phyloP scores from a whole-genome alignment of 1,140 invertebrate species.

The Microplitis mediator region DNA sequence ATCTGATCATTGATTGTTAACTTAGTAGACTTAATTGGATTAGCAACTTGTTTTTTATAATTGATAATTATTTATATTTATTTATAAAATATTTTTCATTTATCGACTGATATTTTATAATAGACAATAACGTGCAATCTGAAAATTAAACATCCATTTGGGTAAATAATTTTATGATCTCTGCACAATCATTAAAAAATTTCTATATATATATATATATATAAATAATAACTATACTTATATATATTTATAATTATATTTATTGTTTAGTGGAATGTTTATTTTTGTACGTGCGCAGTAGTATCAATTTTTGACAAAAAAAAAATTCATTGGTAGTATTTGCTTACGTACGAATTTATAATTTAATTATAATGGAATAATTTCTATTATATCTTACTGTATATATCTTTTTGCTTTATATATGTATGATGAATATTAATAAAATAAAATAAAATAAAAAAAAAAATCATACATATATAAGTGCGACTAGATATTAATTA shows the following conservation, averaged over 20 bases:
- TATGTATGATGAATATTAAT: slow-evolving; percentile 6
- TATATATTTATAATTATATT: slow-evolving; percentile 9
- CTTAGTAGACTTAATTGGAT: too few species aligned
- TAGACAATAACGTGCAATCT: slow-evolving; percentile 12
- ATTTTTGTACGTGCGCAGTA: slow-evolving; percentile 33
- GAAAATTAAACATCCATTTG: slow-evolving; percentile 12
- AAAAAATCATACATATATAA: not conserved
- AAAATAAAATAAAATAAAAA: slow-evolving; percentile 4
- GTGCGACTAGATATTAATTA: not conserved
- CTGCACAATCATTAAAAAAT: slow-evolving; percentile 4
- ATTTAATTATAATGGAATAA: not conserved
- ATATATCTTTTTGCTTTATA: slow-evolving; percentile 20
- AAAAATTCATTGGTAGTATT: slow-evolving; percentile 21
- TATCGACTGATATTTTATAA: slow-evolving; percentile 2
- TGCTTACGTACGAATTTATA: slow-evolving; percentile 32
- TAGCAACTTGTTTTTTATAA: not conserved
- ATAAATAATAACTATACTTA: slow-evolving; percentile 13
- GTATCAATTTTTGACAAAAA: slow-evolving; percentile 11
- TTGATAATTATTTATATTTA: not conserved
- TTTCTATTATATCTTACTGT: not conserved
- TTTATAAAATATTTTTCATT: slow-evolving; percentile 18
- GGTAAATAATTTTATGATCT: slow-evolving; percentile 22
- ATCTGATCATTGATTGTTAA: not conserved
- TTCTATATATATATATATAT: slow-evolving; percentile 4
- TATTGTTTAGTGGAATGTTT: slow-evolving; percentile 28